Evolutionary conservation across 2,797 vertebrate genomes (phyloP).

Genomic region (Rhodeus uyekii): DNA sequence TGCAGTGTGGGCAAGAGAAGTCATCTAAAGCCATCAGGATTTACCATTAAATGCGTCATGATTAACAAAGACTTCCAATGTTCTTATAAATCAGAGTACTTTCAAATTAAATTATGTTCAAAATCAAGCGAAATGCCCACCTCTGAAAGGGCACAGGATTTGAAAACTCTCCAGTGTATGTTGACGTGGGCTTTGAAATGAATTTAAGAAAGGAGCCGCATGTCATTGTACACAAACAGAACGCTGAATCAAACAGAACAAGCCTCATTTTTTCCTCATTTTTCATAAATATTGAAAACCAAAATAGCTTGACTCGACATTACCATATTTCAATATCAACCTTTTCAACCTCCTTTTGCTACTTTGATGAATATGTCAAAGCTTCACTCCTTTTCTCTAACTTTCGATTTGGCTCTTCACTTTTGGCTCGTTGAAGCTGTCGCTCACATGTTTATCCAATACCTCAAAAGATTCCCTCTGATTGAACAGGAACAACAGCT

Average conservation of each 20-base stretch:
- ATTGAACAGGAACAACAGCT: slow-evolving; percentile 51
- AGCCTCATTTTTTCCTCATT: not conserved
- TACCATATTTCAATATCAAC: slow-evolving; percentile 36
- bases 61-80: not conserved
- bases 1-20: not conserved
- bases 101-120: not conserved
- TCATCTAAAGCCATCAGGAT: not conserved
- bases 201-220: not conserved
- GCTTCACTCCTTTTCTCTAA: slow-evolving; percentile 7
- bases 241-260: slow-evolving; percentile 33
- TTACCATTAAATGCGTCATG: not conserved
- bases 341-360: slow-evolving; percentile 26
- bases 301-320: slow-evolving; percentile 24
- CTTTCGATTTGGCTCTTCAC: slow-evolving; percentile 28
- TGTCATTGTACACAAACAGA: slow-evolving; percentile 14
- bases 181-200: slow-evolving; percentile 4
- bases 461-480: slow-evolving; percentile 21
- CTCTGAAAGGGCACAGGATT: not conserved
- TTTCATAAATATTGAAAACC: slow-evolving; percentile 34
- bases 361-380: slow-evolving; percentile 44
- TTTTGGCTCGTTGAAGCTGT: slow-evolving; percentile 23
- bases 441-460: slow-evolving; percentile 42
- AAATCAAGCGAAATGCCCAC: not conserved
- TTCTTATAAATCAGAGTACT: not conserved
- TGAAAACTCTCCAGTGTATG: not conserved